Evolutionary conservation across 2,888 invertebrate species (phyloP), one percentile per base, ranked within the genome.

Genomic region (Lypha dubia): DNA sequence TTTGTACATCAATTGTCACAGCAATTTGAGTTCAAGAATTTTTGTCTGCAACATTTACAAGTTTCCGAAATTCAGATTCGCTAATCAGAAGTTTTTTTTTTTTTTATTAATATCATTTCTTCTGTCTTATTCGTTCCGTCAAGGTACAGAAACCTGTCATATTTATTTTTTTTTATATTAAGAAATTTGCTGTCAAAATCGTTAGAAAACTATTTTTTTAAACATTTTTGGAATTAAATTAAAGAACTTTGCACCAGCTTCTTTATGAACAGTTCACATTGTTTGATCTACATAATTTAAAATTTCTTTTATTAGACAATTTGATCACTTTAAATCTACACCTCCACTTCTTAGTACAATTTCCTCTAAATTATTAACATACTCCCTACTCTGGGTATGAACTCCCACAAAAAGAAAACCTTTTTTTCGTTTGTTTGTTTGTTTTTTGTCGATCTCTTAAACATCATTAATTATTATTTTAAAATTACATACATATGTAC

Each of bases 401-500:
- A 71, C 73, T 79, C 71, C 70, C 83, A 67, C 65, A 11, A 76
- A 60, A 74, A 46, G 35, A 58, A 51, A 13, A 15, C 11, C 49
- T 53, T 32, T 73, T 53, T 74, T 51, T 41, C 3, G 0, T 44
- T 49, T n/a, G 32, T 38, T 62, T 28, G 28, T 68, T 60, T 35
- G 76, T 68, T 74, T 60, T 82, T 76, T 82, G 49, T 76, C 70
- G 71, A 84, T 79, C 81, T 81, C 81, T 84, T 81, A 81, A n/a
- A 84, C 81, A 84, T 81, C 74, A 84, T 84, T 84, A 84, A 84
- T 84, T 74, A 84, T 84, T 81, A 84, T 84, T 84, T n/a, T 81
- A 74, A 84, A 81, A 81, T 32, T 70, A 70, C 22, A 79, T 44
- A 56, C 65, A 84, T n/a, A n/a, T n/a, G n/a, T n/a, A n/a, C n/a